phyloP scores from a whole-genome alignment of 2,888 invertebrate genomes.

The Tachystola acroxantha region DNA sequence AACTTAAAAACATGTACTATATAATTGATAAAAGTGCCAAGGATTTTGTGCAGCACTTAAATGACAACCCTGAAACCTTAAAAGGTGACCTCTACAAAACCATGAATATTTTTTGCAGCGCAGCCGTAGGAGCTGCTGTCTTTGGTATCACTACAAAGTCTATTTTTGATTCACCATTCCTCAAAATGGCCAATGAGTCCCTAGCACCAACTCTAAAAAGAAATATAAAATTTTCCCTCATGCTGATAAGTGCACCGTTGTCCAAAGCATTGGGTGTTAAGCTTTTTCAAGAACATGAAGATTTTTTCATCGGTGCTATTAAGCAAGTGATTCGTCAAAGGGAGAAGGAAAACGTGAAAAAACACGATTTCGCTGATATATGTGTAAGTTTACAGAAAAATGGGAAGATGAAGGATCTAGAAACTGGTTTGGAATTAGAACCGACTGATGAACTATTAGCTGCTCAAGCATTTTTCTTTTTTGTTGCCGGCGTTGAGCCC shows the following conservation, averaged over 20 bases:
- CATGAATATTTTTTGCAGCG: constrained; percentile 23
- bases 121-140: constrained; percentile 35
- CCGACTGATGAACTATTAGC: constrained; percentile 49
- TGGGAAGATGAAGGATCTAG: constrained; percentile 35
- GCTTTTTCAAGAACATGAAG: constrained; percentile 36
- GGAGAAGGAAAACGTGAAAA: constrained; percentile 32
- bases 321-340: constrained; percentile 41
- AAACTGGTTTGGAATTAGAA: constrained; percentile 36
- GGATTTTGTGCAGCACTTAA: constrained; percentile 25
- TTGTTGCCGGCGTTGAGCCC: constrained; percentile 56
- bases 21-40: constrained; percentile 31
- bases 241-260: constrained; percentile 13
- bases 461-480: constrained; percentile 56
- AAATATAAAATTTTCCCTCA: constrained; percentile 20
- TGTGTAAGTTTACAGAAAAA: constrained; percentile 44
- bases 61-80: constrained; percentile 29
- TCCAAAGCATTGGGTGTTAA: constrained; percentile 30
- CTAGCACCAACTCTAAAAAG: constrained; percentile 11
- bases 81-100: constrained; percentile 23
- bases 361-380: constrained; percentile 49
- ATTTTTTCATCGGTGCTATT: constrained; percentile 46
- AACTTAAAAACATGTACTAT: constrained; percentile 37
- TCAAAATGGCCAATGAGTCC: constrained; percentile 12
- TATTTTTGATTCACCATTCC: constrained; percentile 47
- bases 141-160: constrained; percentile 43